A percentile compares a stretch with the other conserved stretches of the same genome.
phyloP scores from a whole-genome alignment of 2,888 invertebrate species.

The Epicampocera succincta region DNA sequence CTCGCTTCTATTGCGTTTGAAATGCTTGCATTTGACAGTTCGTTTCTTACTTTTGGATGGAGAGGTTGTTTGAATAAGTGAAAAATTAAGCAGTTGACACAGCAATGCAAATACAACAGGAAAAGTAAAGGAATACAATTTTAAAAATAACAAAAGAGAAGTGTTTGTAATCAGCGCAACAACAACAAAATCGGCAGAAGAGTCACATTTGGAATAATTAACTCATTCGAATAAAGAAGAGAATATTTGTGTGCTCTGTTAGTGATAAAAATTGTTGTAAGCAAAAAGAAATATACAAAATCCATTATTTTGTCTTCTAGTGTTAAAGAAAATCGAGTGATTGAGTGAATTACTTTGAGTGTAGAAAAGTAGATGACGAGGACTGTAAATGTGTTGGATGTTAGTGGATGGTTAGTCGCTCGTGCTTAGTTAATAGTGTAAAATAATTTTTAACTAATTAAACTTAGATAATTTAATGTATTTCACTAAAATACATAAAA shows the following conservation, averaged over 20 bases:
- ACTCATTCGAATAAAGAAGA: constrained; percentile 66
- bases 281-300: constrained; percentile 67
- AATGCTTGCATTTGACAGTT: constrained; percentile 73
- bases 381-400: constrained; percentile 53
- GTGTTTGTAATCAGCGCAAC: constrained; percentile 57
- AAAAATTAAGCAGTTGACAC: constrained; percentile 64
- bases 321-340: constrained; percentile 47
- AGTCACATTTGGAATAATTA: constrained; percentile 49
- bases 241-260: constrained; percentile 61
- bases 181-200: constrained; percentile 51
- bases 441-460: constrained; percentile 32
- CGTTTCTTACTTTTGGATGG: constrained; percentile 79
- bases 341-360: constrained; percentile 49
- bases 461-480: constrained; percentile 10
- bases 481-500: constrained; percentile 6
- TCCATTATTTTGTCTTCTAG: constrained; percentile 41
- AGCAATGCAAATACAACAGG: constrained; percentile 54
- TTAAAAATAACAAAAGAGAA: constrained; percentile 62
- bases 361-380: constrained; percentile 58
- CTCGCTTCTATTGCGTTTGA: constrained; percentile 10
- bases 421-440: constrained; percentile 39
- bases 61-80: constrained; percentile 75
- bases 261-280: constrained; percentile 72
- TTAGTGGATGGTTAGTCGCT: constrained; percentile 43
- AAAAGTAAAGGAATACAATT: constrained; percentile 48